Conservation (phyloP, 2,113 vertebrate species). For the Arvicanthis niloticus region DNA sequence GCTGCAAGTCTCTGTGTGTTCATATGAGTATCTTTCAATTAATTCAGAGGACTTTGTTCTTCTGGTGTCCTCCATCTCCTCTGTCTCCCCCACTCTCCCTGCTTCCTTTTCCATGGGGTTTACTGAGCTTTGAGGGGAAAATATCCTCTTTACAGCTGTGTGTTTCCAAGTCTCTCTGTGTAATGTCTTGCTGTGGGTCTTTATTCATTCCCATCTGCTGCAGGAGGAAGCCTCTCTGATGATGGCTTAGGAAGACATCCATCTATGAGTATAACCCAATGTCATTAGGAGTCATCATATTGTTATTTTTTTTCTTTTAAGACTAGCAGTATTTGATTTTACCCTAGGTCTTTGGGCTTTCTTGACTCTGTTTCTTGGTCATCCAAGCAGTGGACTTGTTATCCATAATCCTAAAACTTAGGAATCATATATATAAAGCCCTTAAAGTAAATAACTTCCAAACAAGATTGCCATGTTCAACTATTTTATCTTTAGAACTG, state of each 20-base stretch:
- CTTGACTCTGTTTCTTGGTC: neutral
- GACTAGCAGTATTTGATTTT: neutral
- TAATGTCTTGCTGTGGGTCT: neutral
- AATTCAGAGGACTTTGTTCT: neutral
- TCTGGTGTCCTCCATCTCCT: neutral
- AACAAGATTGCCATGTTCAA: neutral
- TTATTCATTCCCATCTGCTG: neutral
- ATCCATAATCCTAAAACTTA: neutral
- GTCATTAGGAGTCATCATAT: neutral
- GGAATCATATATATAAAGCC: neutral
- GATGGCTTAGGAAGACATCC: too few species aligned
- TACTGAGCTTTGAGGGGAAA: neutral
- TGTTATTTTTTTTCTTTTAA: neutral
- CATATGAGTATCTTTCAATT: neutral
- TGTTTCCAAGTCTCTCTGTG: neutral
- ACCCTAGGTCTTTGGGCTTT: neutral
- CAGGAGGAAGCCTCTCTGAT: neutral
- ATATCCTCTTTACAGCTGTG: neutral
- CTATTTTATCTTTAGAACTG: neutral
- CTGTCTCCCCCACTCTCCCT: neutral
- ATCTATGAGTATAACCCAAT: neutral
- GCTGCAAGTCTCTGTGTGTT: neutral
- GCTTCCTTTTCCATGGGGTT: neutral
- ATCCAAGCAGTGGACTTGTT: neutral
- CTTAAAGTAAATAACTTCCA: neutral